Evolutionary conservation across 2,797 vertebrate species (phyloP).

Genomic region (Anas acuta): DNA sequence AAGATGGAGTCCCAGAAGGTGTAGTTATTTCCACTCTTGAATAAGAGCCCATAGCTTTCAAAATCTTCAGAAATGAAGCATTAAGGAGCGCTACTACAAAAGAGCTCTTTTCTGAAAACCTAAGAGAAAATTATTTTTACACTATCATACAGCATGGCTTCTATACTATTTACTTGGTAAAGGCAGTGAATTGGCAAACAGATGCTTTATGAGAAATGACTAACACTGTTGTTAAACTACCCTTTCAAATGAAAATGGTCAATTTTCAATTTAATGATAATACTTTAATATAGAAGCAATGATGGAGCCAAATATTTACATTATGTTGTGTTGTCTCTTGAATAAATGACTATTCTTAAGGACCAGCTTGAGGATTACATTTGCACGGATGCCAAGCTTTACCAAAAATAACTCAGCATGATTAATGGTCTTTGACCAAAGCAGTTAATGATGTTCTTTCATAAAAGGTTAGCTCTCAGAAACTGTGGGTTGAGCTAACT

Average conservation of each 20-base stretch:
- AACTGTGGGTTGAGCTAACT: neutral
- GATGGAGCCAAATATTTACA: neutral
- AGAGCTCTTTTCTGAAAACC: neutral
- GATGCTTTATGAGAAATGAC: neutral
- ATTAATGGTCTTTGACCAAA: constrained; percentile 32
- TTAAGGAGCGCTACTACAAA: neutral
- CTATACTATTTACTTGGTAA: neutral
- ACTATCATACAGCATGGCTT: neutral
- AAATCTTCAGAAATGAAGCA: neutral
- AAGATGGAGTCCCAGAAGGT: neutral
- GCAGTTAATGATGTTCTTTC: constrained; percentile 47
- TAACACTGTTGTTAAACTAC: neutral
- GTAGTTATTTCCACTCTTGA: neutral
- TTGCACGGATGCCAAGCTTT: neutral
- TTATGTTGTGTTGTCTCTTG: neutral
- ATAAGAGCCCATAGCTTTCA: neutral
- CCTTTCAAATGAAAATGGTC: neutral
- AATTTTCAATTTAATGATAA: constrained; percentile 6
- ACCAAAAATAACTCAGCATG: constrained; percentile 27
- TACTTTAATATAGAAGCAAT: neutral
- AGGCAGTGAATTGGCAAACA: neutral
- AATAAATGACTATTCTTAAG: constrained; percentile 21
- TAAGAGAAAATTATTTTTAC: neutral
- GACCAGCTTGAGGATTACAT: constrained; percentile 24
- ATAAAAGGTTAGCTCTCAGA: constrained; percentile 23